These are phyloP conservation scores for Samia ricini DNA, from an alignment of 1,140 invertebrate species.

Conservation along the genomic window DNA sequence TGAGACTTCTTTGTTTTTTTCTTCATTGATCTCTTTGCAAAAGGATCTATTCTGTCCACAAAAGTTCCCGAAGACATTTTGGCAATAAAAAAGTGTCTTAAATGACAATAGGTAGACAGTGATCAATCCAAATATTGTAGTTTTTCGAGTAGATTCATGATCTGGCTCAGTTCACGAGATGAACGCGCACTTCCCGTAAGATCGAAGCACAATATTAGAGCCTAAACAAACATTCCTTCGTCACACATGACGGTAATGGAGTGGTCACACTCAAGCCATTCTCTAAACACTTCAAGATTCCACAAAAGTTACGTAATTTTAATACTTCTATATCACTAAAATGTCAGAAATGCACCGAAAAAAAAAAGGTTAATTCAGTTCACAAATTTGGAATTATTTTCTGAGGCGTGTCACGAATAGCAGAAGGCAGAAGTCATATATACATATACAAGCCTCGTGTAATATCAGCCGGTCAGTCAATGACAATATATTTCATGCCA, in stretches of 20 bases:
- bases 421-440: conserved; percentile 75
- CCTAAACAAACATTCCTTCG: conserved; percentile 77
- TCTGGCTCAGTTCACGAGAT: conserved; percentile 65
- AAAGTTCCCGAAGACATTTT: conserved; percentile 91
- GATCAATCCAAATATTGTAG: conserved; percentile 71
- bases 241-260: conserved; percentile 76
- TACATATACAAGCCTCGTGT: conserved; percentile 76
- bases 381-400: conserved; percentile 73
- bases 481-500: conserved; percentile 72
- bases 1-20: conserved; percentile 96
- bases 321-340: conserved; percentile 70
- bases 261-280: conserved; percentile 75
- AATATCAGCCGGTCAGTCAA: conserved; percentile 77
- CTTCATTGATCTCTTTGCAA: conserved; percentile 93
- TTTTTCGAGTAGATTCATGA: conserved; percentile 70
- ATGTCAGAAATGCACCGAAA: conserved; percentile 72
- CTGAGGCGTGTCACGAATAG: conserved; percentile 76
- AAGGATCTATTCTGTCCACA: conserved; percentile 96
- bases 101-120: conserved; percentile 68
- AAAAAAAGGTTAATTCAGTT: conserved; percentile 70
- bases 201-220: conserved; percentile 72
- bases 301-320: conserved; percentile 77
- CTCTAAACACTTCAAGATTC: conserved; percentile 73
- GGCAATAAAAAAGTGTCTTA: conserved; percentile 69
- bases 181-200: conserved; percentile 68